Evolutionary conservation across 2,113 vertebrate genomes (phyloP).

Genomic region (Euleptes europaea): DNA sequence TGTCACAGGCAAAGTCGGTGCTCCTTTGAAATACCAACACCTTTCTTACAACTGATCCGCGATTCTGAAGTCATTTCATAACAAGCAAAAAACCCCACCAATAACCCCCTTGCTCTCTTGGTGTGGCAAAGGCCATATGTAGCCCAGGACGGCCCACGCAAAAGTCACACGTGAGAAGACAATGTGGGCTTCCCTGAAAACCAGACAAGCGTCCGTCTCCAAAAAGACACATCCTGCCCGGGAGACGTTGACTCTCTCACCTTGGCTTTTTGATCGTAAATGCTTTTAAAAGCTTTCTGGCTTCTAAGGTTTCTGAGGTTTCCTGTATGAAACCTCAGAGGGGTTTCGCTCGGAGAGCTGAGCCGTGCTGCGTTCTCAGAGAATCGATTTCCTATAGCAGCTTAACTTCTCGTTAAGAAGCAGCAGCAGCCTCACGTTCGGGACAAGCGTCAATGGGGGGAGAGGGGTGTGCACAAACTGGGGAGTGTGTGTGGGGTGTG

Average conservation of each 20-base stretch:
- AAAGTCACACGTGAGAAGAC: neutral
- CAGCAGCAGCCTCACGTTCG: neutral
- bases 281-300: conserved; percentile 34
- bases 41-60: neutral
- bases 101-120: neutral
- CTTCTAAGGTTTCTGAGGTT: conserved; percentile 23
- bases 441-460: neutral
- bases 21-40: too few relatives aligned
- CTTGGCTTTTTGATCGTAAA: conserved; percentile 25
- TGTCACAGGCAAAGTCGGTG: too few relatives aligned
- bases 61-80: neutral
- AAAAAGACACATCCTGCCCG: neutral
- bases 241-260: neutral
- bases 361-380: conserved; percentile 3
- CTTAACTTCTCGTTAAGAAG: conserved; percentile 27
- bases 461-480: neutral
- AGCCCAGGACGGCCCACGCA: neutral
- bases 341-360: neutral
- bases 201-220: neutral
- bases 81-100: neutral
- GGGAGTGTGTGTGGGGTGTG: neutral
- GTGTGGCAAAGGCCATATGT: neutral
- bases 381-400: conserved; percentile 33
- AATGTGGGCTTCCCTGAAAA: neutral
- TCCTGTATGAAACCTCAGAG: conserved; percentile 33